A percentile compares a stretch with the other conserved stretches of the same genome.
Evolutionary conservation across 2,113 vertebrate genomes (phyloP).

Genomic region (Marmota flaviventris): DNA sequence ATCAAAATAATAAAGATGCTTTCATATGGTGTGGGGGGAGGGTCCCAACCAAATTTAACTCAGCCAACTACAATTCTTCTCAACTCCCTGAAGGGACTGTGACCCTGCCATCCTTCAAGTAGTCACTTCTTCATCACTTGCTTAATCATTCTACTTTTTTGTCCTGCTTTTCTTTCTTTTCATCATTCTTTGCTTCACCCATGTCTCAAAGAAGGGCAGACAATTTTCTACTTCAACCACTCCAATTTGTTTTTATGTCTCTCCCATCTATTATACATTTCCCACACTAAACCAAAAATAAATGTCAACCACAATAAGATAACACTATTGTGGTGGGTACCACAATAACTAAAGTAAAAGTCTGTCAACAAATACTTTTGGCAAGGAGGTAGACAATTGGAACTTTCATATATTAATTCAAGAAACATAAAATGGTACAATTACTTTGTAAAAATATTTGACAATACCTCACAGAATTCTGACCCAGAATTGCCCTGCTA

Average conservation of each 20-base stretch:
- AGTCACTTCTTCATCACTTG: background rate
- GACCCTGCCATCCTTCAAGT: background rate
- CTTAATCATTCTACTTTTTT: background rate
- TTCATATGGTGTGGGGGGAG: background rate
- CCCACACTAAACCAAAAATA: slow-evolving; percentile 45
- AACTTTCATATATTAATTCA: background rate
- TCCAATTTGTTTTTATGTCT: slow-evolving; percentile 43
- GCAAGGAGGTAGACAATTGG: background rate
- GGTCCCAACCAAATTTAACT: slow-evolving; percentile 25
- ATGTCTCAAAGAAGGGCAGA: background rate
- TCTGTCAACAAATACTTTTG: background rate
- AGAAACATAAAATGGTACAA: background rate
- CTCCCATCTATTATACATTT: slow-evolving; percentile 51
- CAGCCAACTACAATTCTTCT: background rate
- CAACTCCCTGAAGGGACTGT: slow-evolving; percentile 18
- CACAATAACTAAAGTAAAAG: slow-evolving; percentile 44
- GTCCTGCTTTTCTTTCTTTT: background rate
- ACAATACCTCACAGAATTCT: slow-evolving; percentile 36
- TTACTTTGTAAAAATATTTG: slow-evolving; percentile 34
- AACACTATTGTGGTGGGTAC: background rate
- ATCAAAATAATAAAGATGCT: slow-evolving; percentile 45
- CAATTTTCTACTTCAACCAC: slow-evolving; percentile 29
- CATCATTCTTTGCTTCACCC: background rate
- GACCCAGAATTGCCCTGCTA: slow-evolving; percentile 10
- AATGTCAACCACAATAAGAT: slow-evolving; percentile 19